Conservation (phyloP, 2,888 invertebrate species). For the Atethmia centrago region DNA sequence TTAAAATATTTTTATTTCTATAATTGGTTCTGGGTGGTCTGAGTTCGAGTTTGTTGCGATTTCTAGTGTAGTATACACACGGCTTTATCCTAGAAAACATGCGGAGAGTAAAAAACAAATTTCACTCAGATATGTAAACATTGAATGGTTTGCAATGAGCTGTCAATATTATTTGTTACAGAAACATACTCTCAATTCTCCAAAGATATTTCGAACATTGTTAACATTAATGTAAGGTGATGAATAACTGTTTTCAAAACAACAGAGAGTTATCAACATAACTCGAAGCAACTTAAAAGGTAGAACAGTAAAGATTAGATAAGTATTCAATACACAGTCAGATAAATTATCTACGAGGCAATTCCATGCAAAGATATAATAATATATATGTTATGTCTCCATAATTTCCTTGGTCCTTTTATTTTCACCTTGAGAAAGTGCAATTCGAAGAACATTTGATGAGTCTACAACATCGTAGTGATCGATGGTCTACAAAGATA, state of each 20-base stretch:
- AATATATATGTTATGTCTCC: background rate
- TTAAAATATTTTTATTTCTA: too few species aligned
- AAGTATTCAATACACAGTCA: background rate
- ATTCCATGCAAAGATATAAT: background rate
- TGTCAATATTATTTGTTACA: slow-evolving; percentile 13
- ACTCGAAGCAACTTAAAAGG: background rate
- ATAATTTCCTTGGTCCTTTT: background rate
- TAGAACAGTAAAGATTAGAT: background rate
- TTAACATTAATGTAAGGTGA: background rate
- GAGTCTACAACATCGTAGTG: too few species aligned
- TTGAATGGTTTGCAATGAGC: slow-evolving; percentile 11
- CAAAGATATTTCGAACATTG: slow-evolving; percentile 12
- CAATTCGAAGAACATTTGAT: fast-evolving
- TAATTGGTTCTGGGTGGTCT: background rate
- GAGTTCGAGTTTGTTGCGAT: background rate
- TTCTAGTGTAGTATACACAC: too few species aligned
- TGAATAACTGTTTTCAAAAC: background rate
- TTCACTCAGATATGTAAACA: slow-evolving; percentile 4
- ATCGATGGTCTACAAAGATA: background rate
- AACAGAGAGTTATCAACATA: slow-evolving; percentile 16
- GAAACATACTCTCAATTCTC: background rate
- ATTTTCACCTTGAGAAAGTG: background rate
- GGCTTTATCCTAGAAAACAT: background rate
- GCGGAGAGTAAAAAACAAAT: background rate
- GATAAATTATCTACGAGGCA: slow-evolving; percentile 13